A percentile compares a stretch with the other conserved stretches of the same genome.
Conservation (phyloP, 2,888 invertebrate species). For the Phytoseiulus persimilis region DNA sequence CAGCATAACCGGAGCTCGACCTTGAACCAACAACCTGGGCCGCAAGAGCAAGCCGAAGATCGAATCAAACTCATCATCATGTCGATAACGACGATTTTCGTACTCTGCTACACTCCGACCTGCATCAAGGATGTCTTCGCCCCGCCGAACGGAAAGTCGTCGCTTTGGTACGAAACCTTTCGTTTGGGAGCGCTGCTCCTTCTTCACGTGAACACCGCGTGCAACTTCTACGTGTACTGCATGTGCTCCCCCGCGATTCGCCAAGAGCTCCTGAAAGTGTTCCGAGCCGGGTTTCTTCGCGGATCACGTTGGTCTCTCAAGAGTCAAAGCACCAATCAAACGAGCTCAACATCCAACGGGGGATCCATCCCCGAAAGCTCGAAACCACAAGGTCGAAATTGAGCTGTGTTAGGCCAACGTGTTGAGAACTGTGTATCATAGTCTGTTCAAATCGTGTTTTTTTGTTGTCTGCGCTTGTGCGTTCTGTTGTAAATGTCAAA, state of each 20-base stretch:
- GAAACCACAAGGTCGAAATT: no score
- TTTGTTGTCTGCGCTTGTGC: neutral
- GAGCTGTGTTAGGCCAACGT: no score
- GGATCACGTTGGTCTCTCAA: neutral
- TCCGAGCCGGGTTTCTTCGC: neutral
- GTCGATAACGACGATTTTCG: neutral
- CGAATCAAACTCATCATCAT: neutral
- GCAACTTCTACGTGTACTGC: slow-evolving; percentile 29
- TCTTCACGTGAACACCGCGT: neutral
- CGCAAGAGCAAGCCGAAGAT: slow-evolving; percentile 8
- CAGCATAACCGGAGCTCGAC: neutral
- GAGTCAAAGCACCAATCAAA: neutral
- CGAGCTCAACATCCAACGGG: neutral
- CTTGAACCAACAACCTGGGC: neutral
- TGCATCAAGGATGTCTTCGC: neutral
- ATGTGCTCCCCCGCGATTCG: neutral
- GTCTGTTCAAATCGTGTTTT: neutral
- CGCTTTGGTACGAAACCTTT: neutral
- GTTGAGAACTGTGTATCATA: no score
- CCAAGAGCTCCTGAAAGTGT: neutral
- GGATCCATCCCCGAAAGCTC: no score
- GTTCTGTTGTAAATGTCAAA: neutral
- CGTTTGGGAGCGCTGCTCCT: neutral
- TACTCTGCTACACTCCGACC: neutral
- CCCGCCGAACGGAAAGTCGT: neutral